Evolutionary conservation across 2,888 invertebrate species (phyloP).

Genomic region (Andrena trimmerana): DNA sequence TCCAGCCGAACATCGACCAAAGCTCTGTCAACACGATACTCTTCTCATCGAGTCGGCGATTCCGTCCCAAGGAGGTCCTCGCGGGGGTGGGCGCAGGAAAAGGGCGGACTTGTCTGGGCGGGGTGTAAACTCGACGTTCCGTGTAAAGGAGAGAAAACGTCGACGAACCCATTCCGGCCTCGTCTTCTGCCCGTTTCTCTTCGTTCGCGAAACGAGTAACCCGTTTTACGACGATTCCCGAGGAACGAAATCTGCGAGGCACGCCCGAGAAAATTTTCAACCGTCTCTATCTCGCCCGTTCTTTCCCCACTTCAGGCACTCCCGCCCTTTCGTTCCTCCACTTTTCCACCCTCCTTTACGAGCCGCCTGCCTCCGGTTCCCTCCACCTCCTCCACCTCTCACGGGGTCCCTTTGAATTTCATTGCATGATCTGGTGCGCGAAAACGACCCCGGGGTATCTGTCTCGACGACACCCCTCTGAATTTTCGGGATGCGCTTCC

Average conservation of each 20-base stretch:
- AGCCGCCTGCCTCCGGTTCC: not conserved
- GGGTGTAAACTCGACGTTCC: conserved; percentile 60
- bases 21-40: conserved; percentile 48
- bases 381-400: not conserved
- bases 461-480: conserved; percentile 6
- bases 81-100: not conserved
- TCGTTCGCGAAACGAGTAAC: conserved; percentile 67
- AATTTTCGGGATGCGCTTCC: conserved; percentile 19
- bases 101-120: conserved; percentile 45
- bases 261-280: conserved; percentile 62
- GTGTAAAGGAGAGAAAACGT: conserved; percentile 58
- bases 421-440: conserved; percentile 39
- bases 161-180: conserved; percentile 53
- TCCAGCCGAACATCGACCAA: conserved; percentile 41
- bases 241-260: conserved; percentile 60
- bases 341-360: conserved; percentile 19
- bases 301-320: not conserved
- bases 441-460: conserved; percentile 6
- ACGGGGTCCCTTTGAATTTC: conserved; percentile 56
- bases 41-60: conserved; percentile 18
- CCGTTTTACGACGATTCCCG: conserved; percentile 68
- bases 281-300: conserved; percentile 16
- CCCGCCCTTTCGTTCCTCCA: conserved; percentile 1
- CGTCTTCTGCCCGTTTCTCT: conserved; percentile 32
- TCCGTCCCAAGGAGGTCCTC: not conserved